These are phyloP conservation scores for Agrypnia vestita DNA, from an alignment of 1,140 invertebrate genomes.

Conservation along the genomic window DNA sequence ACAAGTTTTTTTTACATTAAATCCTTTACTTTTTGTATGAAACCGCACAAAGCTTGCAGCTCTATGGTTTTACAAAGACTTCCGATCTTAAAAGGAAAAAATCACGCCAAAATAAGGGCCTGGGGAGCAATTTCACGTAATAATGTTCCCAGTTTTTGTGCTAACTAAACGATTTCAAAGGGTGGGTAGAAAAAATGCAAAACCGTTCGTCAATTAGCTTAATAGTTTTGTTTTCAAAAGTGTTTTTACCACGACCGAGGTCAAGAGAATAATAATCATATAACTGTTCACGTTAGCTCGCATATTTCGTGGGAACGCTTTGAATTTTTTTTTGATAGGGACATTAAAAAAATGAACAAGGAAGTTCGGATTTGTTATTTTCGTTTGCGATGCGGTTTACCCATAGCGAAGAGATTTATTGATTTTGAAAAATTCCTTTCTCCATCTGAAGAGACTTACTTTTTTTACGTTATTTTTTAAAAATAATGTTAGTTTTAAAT, in stretches of 20 bases:
- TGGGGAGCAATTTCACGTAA: too few species aligned
- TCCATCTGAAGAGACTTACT: neutral
- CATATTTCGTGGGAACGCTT: constrained; percentile 13
- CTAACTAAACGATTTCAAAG: constrained; percentile 6
- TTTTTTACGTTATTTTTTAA: too few species aligned
- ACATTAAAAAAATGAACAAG: neutral
- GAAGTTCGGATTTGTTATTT: neutral
- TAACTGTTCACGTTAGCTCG: neutral
- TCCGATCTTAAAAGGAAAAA: too few species aligned
- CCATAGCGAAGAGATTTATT: neutral
- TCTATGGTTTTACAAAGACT: too few species aligned
- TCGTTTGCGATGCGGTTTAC: neutral
- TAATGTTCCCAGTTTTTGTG: too few species aligned
- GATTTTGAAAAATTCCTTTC: neutral
- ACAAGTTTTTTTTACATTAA: too few species aligned
- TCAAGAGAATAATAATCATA: constrained; percentile 1
- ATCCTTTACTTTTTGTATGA: too few species aligned
- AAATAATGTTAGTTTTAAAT: too few species aligned
- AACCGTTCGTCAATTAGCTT: constrained; percentile 21
- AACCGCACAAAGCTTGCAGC: too few species aligned
- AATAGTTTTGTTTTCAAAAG: constrained; percentile 15
- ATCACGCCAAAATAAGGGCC: too few species aligned
- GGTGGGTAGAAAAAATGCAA: constrained; percentile 34
- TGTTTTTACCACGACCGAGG: constrained; percentile 24
- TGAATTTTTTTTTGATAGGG: neutral